These are phyloP conservation scores for Gymnoscelis rufifasciata DNA, from an alignment of 2,888 invertebrate genomes.

Conservation along the genomic window DNA sequence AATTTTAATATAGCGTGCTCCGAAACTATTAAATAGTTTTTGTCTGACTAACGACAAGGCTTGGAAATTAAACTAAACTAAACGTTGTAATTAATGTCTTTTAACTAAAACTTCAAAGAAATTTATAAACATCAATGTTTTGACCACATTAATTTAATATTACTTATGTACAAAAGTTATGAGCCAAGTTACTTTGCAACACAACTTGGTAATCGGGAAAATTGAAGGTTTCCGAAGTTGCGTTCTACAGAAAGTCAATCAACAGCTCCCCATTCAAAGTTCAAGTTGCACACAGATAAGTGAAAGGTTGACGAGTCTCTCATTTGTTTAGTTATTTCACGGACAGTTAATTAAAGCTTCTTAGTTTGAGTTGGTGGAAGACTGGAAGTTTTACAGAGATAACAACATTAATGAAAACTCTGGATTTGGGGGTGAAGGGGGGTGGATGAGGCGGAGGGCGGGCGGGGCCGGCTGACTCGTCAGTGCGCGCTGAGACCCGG, in stretches of 20 bases:
- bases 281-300: conserved; percentile 39
- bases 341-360: conserved; percentile 74
- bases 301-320: conserved; percentile 43
- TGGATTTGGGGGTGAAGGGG: conserved; percentile 68
- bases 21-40: conserved; percentile 35
- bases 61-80: conserved; percentile 6
- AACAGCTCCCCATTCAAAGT: conserved; percentile 35
- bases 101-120: neutral
- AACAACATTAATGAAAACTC: conserved; percentile 77
- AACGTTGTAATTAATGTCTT: conserved; percentile 3
- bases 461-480: conserved; percentile 49
- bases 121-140: neutral
- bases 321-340: conserved; percentile 64
- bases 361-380: conserved; percentile 67
- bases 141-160: neutral
- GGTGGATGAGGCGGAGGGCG: conserved; percentile 49
- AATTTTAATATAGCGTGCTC: conserved; percentile 57
- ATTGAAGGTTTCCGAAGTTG: conserved; percentile 4
- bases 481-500: conserved; percentile 60
- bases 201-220: neutral
- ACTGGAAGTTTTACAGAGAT: conserved; percentile 74
- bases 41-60: conserved; percentile 7
- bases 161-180: neutral
- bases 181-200: neutral
- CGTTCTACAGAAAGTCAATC: conserved; percentile 42